Evolutionary conservation across 2,888 invertebrate species (phyloP).

Genomic region (Andrena haemorrhoa): DNA sequence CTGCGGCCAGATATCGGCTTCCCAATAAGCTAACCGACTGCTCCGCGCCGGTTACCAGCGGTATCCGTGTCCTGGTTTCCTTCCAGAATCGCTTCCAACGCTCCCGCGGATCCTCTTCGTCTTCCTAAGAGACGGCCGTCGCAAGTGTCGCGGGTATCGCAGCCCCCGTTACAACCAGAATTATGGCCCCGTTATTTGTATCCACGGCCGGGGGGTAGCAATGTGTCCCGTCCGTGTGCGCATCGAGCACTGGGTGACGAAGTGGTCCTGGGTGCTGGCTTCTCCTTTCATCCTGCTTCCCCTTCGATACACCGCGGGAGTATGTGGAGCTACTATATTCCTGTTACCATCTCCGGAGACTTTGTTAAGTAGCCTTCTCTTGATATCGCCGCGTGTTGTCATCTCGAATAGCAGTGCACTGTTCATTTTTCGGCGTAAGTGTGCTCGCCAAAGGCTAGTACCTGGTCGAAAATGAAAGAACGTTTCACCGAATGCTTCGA

Average conservation of each 20-base stretch:
- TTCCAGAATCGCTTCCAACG: slow-evolving; percentile 58
- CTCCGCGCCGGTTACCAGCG: slow-evolving; percentile 74
- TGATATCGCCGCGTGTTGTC: too few relatives aligned
- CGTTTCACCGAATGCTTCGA: too few relatives aligned
- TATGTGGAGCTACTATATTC: too few relatives aligned
- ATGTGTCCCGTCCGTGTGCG: background rate
- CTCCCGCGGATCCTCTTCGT: slow-evolving; percentile 37
- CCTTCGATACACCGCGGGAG: too few relatives aligned
- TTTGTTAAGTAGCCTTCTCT: too few relatives aligned
- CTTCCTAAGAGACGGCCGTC: background rate
- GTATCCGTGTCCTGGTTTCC: slow-evolving; percentile 74
- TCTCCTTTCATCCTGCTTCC: background rate
- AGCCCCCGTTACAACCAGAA: background rate
- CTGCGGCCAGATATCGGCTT: slow-evolving; percentile 85
- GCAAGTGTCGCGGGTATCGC: background rate
- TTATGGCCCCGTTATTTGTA: background rate
- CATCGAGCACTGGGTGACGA: background rate
- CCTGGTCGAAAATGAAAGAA: too few relatives aligned
- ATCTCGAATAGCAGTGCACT: too few relatives aligned
- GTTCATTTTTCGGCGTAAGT: too few relatives aligned
- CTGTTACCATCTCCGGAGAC: too few relatives aligned
- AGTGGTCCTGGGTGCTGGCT: background rate
- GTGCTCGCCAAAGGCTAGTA: too few relatives aligned
- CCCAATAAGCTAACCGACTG: slow-evolving; percentile 83
- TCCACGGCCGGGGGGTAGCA: background rate